Conservation (phyloP, 2,888 invertebrate species). For the Agrotis clavis region DNA sequence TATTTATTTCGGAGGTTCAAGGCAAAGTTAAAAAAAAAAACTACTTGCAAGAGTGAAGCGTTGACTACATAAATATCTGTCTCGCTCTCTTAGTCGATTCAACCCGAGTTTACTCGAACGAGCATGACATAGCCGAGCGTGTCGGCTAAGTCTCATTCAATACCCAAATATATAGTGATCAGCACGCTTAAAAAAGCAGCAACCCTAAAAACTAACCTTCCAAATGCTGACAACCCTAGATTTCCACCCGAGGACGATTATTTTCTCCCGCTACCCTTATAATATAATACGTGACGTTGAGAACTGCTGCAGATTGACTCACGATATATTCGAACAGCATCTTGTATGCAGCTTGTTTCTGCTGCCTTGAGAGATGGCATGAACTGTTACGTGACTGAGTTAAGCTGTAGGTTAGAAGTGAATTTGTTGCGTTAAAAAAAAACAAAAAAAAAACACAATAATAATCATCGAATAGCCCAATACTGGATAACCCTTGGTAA, state of each 20-base stretch:
- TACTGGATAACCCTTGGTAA: no score
- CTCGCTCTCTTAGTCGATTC: no score
- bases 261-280: slow-evolving; percentile 22
- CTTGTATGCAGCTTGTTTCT: slow-evolving; percentile 23
- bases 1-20: no score
- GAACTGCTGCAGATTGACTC: slow-evolving; percentile 34
- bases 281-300: slow-evolving; percentile 48
- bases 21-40: no score
- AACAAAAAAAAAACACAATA: not conserved
- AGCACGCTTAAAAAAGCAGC: not conserved
- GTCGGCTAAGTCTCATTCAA: no score
- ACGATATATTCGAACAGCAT: slow-evolving; percentile 8
- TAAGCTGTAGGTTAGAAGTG: not conserved
- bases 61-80: no score
- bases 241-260: slow-evolving; percentile 27
- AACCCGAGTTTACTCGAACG: no score
- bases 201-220: not conserved
- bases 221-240: slow-evolving; percentile 11
- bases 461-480: no score
- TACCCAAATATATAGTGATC: no score
- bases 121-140: no score
- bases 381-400: slow-evolving; percentile 15
- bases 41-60: no score
- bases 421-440: slow-evolving; percentile 5
- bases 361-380: not conserved